Conservation (phyloP, 2,113 vertebrate species). For the Zosterops pallidus region DNA sequence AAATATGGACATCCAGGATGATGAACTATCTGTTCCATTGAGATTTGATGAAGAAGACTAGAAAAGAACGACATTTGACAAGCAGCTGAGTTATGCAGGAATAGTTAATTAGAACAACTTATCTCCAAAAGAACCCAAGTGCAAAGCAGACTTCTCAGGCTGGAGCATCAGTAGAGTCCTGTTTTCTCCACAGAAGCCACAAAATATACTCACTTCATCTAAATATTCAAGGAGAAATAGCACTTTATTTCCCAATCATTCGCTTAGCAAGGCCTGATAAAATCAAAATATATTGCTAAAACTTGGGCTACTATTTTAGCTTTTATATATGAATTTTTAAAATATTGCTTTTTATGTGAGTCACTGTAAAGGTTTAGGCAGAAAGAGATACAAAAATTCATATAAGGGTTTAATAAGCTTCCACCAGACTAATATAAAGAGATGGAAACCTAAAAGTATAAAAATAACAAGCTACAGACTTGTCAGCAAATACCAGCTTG, state of each 20-base stretch:
- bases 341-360: conserved; percentile 26
- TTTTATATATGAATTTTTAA: background rate
- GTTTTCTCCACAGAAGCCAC: background rate
- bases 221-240: conserved; percentile 23
- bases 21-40: background rate
- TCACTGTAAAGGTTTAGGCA: conserved; percentile 51
- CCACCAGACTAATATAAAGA: conserved; percentile 62
- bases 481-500: conserved; percentile 64
- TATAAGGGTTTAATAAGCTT: conserved; percentile 71
- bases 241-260: conserved; percentile 48
- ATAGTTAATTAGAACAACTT: conserved; percentile 23
- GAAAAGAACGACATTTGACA: background rate
- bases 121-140: background rate
- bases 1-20: background rate
- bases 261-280: conserved; percentile 1
- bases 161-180: background rate
- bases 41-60: background rate
- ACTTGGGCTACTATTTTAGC: background rate
- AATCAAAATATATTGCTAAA: conserved; percentile 59
- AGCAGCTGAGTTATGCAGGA: background rate
- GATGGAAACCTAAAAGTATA: conserved; percentile 43
- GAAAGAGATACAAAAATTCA: conserved; percentile 55
- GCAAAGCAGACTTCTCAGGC: background rate
- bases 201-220: background rate
- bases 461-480: conserved; percentile 63